Base-by-base conservation (phyloP, 2,797 vertebrate genomes). In the Xenentodon cancila region DNA sequence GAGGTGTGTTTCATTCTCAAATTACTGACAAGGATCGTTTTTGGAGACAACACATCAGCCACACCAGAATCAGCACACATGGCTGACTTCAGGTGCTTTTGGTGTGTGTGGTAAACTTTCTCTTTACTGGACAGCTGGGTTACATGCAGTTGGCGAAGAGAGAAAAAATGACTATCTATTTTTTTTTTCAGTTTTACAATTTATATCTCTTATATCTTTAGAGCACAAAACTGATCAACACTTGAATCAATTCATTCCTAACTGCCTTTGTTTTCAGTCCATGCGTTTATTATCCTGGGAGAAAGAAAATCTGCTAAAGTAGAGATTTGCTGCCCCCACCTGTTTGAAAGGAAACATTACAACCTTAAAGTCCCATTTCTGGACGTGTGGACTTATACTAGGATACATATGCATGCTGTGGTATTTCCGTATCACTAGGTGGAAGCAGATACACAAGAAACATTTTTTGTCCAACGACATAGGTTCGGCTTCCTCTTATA, bases 311-410 rank as follows among this genome's bases (percentile, higher is more conserved):
- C 34, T 21, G 21, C 2, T 21, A 50, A 53, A 55, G 47, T 70
- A 48, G 73, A 75, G 45, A 50, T 54, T 67, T 84, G 81, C 88
- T 91, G 82, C 85, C 91, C 74, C 65, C 88, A 71, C 42, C 47
- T 53, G 88, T 47, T 56, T 32, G 5, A 45, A 27, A 68, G 7
- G 22, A 56, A 34, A 37, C 63, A 87, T 85, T 80, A 80, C 89
- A 87, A 5, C 30, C 9, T 34, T 11, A 40, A 44, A 48, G 42
- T 16, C 9, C 19, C 22, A 16, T 32, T 50, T 22, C 0, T 0
- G 46, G 19, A 40, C 21, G 17, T 48, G n/a, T 18, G 18, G 59
- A 27, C 32, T 4, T 53, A 25, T 47, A 0, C 0, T 0, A 42
- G 6, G 9, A 9, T 45, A 2, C 3, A 1, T 55, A 65, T 60